These are phyloP conservation scores for Marmota flaviventris DNA, from an alignment of 2,113 vertebrate genomes.

Conservation along the genomic window DNA sequence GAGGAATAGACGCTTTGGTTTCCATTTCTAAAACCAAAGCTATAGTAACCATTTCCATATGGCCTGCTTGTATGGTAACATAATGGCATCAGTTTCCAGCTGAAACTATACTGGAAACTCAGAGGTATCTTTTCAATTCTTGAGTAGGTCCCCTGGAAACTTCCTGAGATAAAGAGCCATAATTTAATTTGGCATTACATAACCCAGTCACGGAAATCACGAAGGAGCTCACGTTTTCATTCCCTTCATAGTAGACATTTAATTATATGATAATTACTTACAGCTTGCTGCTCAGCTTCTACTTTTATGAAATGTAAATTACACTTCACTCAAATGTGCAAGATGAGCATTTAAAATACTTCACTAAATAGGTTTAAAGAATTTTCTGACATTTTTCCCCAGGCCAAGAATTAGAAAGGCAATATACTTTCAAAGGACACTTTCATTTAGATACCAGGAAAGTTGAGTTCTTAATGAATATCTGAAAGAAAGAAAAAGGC, in stretches of 20 bases:
- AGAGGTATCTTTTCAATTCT: conserved; percentile 70
- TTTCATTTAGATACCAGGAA: conserved; percentile 77
- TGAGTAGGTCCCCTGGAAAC: conserved; percentile 78
- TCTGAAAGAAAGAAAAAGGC: conserved; percentile 70
- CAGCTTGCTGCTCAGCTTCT: conserved; percentile 88
- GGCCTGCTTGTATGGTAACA: conserved; percentile 18
- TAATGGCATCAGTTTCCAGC: conserved; percentile 56
- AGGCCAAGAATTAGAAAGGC: conserved; percentile 81
- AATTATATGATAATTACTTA: conserved; percentile 91
- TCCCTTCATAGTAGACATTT: conserved; percentile 88
- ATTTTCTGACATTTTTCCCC: conserved; percentile 83
- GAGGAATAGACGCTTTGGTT: background rate
- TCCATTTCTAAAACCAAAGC: conserved; percentile 69
- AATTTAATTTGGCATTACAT: conserved; percentile 87
- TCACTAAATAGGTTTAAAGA: conserved; percentile 87
- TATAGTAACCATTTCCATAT: conserved; percentile 39
- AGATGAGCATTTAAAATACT: conserved; percentile 89
- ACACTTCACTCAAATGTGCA: conserved; percentile 88
- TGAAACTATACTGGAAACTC: conserved; percentile 70
- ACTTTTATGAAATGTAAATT: conserved; percentile 90
- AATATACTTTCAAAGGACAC: conserved; percentile 84
- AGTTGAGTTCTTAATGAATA: conserved; percentile 79
- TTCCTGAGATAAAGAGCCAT: conserved; percentile 83
- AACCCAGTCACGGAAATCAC: conserved; percentile 84
- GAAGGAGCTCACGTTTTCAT: conserved; percentile 85